phyloP scores from a whole-genome alignment of 2,797 vertebrate species.

The Gastrophryne carolinensis region DNA sequence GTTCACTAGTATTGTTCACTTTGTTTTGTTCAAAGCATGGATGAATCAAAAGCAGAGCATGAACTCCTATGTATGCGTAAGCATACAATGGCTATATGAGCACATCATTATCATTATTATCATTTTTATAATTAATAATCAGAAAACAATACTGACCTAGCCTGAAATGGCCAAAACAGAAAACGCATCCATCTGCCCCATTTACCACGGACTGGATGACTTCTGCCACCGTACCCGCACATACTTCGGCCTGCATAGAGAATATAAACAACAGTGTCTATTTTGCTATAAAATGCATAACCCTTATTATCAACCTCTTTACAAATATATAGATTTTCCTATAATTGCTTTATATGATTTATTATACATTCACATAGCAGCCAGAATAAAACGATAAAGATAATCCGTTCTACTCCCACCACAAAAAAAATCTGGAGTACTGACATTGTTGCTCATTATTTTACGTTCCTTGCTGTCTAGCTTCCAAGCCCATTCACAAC shows the following conservation, averaged over 20 bases:
- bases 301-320: background rate
- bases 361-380: background rate
- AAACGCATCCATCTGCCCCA: conserved; percentile 90
- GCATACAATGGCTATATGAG: too few relatives aligned
- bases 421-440: background rate
- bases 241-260: conserved; percentile 83
- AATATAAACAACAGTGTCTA: background rate
- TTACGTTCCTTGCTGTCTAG: background rate
- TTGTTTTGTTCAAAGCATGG: too few relatives aligned
- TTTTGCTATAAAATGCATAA: background rate
- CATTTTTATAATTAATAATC: too few relatives aligned
- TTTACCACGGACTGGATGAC: conserved; percentile 95
- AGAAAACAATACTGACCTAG: conserved; percentile 83
- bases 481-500: background rate
- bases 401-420: background rate
- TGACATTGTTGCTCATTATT: conserved; percentile 3
- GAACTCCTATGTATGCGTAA: too few relatives aligned
- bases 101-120: too few relatives aligned
- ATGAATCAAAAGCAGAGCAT: too few relatives aligned
- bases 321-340: background rate
- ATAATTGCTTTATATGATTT: background rate
- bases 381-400: background rate
- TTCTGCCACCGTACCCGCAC: conserved; percentile 87
- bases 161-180: conserved; percentile 89
- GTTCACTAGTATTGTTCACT: too few relatives aligned